Conservation (phyloP, 2,113 vertebrate species). For the Aptenodytes patagonicus region DNA sequence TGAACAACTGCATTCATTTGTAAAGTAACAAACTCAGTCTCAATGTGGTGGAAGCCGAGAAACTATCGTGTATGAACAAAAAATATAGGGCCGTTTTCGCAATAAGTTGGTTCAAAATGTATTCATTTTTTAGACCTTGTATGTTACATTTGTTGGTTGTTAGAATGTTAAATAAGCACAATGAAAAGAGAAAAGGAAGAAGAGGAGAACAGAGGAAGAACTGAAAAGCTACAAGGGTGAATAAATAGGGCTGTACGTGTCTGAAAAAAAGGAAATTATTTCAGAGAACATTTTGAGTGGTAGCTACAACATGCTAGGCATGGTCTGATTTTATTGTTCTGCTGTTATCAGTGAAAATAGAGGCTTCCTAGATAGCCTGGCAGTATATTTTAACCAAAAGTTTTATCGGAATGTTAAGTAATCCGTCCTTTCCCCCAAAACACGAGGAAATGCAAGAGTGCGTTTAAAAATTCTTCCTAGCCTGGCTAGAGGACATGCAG, state of each 20-base stretch:
- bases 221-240: neutral
- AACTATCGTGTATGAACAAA: neutral
- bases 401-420: neutral
- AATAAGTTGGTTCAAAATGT: neutral
- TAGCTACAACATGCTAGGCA: neutral
- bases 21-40: neutral
- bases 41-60: neutral
- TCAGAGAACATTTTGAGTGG: neutral
- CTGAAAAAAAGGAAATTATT: neutral
- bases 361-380: neutral
- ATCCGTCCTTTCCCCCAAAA: neutral
- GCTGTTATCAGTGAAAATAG: neutral
- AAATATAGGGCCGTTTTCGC: fast-evolving
- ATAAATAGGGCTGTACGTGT: neutral
- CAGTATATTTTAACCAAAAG: neutral
- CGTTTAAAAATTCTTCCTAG: neutral
- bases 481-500: neutral
- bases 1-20: neutral
- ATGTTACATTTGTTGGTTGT: neutral
- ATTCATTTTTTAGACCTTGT: neutral
- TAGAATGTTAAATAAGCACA: neutral
- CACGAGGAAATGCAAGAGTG: neutral
- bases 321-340: neutral
- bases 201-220: neutral
- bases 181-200: neutral